Evolutionary conservation across 2,888 invertebrate genomes (phyloP).

Genomic region (Nemapogon koenigi): DNA sequence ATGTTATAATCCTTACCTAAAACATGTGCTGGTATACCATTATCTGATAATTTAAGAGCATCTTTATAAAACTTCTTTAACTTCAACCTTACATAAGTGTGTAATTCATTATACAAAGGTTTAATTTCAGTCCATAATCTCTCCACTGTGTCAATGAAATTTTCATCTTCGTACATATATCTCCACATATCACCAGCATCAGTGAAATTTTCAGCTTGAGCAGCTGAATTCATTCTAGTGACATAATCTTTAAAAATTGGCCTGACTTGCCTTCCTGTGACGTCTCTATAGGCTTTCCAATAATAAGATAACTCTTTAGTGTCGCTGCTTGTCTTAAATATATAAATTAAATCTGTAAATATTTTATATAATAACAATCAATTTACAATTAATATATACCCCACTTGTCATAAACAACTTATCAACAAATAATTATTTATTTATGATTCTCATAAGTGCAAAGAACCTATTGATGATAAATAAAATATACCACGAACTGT

Average conservation of each 20-base stretch:
- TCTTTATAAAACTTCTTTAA: conserved; percentile 54
- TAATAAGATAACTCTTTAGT: conserved; percentile 67
- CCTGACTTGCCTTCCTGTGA: conserved; percentile 67
- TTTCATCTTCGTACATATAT: conserved; percentile 44
- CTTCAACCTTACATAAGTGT: conserved; percentile 67
- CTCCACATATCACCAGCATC: conserved; percentile 57
- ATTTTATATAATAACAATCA: background rate
- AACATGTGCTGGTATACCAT: conserved; percentile 72
- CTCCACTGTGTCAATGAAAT: conserved; percentile 45
- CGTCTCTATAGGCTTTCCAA: conserved; percentile 72
- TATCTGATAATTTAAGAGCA: conserved; percentile 21
- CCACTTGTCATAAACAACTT: too few species aligned
- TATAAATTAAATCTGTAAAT: conserved; percentile 39
- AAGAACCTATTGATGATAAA: too few species aligned
- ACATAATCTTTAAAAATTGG: conserved; percentile 68
- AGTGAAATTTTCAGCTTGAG: conserved; percentile 55
- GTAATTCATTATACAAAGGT: conserved; percentile 70
- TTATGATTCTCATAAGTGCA: conserved; percentile 7
- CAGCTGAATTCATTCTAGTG: conserved; percentile 67
- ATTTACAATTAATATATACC: too few species aligned
- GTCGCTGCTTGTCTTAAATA: conserved; percentile 57
- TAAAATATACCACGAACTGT: too few species aligned
- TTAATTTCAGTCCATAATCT: conserved; percentile 65
- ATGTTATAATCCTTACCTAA: conserved; percentile 67
- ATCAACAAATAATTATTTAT: conserved; percentile 11